Evolutionary conservation across 2,888 invertebrate species (phyloP), one percentile per base, ranked within the genome.

Genomic region (Pemphredon lugubris): DNA sequence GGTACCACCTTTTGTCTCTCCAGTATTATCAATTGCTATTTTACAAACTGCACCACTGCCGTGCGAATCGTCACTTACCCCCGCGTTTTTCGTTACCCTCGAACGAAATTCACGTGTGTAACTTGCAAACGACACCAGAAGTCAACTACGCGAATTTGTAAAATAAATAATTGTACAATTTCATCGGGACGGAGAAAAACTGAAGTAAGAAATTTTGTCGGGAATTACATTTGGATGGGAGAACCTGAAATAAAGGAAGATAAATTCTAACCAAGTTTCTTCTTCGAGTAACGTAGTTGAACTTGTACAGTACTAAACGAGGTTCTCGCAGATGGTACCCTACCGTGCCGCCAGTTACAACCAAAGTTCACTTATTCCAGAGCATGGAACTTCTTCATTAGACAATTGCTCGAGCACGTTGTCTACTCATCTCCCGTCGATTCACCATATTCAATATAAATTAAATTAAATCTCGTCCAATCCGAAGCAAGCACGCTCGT

Each of bases 341-440:
- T 20, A 34, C 32, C 3, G 40, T n/a, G 14, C 39, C 40, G 20
- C 26, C 26, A 30, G 42, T 40, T 26, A 16, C 20, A 30, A 18
- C 13, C 21, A 9, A 18, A 34, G 32, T 44, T 57, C 34, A 21
- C 1, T 14, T 13, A 23, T 42, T 51, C 44, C 11, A 5, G 11
- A 59, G 44, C 51, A 34, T 18, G 18, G 14, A 65, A 58, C 34
- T 58, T 13, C 16, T 44, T 26, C 16, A 34, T 50, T 50, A 39
- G 50, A 30, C 50, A 30, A 50, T 39, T n/a, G 54, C n/a, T 21
- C n/a, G 40, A 40, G 39, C 39, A 40, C 7, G 20, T 0, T 14
- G 2, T 50, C 7, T 40, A 30, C n/a, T 30, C 30, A 14, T 13
- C 40, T 30, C 13, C n/a, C 13, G 26, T 39, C 40, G 40, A 32